phyloP scores from a whole-genome alignment of 2,797 vertebrate genomes.

The Lateolabrax maculatus region DNA sequence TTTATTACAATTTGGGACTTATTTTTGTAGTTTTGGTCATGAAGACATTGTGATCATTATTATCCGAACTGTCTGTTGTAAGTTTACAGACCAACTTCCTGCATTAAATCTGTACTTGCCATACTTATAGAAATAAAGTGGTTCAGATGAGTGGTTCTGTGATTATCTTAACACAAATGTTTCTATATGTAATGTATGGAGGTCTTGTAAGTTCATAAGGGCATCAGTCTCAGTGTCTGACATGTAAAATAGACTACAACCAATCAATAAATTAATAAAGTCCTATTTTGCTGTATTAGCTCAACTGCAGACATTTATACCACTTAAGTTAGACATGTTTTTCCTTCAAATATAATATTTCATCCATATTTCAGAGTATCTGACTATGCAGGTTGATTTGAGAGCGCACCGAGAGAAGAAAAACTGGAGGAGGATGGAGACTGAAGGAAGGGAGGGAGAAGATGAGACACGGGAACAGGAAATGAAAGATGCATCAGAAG shows the following conservation, averaged over 20 bases:
- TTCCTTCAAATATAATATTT: conserved; percentile 21
- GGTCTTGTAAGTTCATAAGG: not conserved
- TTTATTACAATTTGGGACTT: too few species aligned
- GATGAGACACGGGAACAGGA: conserved; percentile 49
- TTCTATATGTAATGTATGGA: not conserved
- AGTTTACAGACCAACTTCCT: too few species aligned
- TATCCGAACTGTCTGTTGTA: too few species aligned
- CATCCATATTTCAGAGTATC: conserved; percentile 57
- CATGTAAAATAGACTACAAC: conserved; percentile 30
- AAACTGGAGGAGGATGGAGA: conserved; percentile 38
- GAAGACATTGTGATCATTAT: too few species aligned
- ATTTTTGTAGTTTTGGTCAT: not conserved
- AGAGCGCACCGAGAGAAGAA: not conserved
- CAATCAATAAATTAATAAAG: conserved; percentile 40
- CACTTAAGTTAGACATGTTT: conserved; percentile 28
- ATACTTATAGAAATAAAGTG: too few species aligned
- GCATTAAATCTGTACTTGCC: too few species aligned
- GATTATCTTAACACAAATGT: not conserved
- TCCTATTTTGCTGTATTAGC: conserved; percentile 26
- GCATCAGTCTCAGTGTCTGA: not conserved
- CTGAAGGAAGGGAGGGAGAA: conserved; percentile 17
- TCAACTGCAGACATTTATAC: conserved; percentile 15
- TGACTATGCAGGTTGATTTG: conserved; percentile 42
- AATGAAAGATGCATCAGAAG: conserved; percentile 55
- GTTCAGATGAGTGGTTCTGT: not conserved